Base-by-base conservation (phyloP, 2,888 invertebrate species). In the Prosapia bicincta region DNA sequence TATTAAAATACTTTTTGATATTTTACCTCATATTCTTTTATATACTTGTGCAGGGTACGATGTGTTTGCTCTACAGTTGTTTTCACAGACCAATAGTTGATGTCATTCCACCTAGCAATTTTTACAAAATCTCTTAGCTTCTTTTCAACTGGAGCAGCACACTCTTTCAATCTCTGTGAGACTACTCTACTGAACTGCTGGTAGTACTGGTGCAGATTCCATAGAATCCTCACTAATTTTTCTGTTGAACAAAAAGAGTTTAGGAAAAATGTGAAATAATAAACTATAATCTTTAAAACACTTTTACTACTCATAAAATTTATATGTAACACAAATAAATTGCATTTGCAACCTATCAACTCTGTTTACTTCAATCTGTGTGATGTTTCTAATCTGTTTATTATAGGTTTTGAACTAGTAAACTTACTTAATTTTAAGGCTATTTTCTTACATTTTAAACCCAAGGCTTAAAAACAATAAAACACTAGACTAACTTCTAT, bases 61-160 rank as follows among this genome's bases (percentile, higher is more conserved):
- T 98, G 97, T 0, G 95, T 93, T 82, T 95, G 96, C 65, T 93
- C 92, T 0, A 97, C 92, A 0, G 96, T 93, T 80, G 94, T 93
- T 81, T 94, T 96, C 74, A 99, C 92, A 32, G 97, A 92, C 91
- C 96, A 98, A 84, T 97, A 97, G 82, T 94, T 98, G 15, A 96
- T 90, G 83, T 99, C 98, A 82, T 95, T 92, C 94, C 98, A 99
- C 54, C 95, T 90, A 71, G 94, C 94, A 74, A 99, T 98, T 85
- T 98, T 97, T 0, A 99, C 94, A 83, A 95, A 96, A 80, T 97
- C 97, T 80, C 93, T 92, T 13, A 99, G 85, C 84, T 96, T 94
- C 85, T 95, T 96, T 83, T 98, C 97, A 77, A 98, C 94, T 0
- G 97, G 96, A 0, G 89, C 84, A 30, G 93, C 90, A 25, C 93